Evolutionary conservation across 2,113 vertebrate genomes (phyloP), one percentile per base, ranked within the genome.

Genomic region (Sinosuthora webbiana): DNA sequence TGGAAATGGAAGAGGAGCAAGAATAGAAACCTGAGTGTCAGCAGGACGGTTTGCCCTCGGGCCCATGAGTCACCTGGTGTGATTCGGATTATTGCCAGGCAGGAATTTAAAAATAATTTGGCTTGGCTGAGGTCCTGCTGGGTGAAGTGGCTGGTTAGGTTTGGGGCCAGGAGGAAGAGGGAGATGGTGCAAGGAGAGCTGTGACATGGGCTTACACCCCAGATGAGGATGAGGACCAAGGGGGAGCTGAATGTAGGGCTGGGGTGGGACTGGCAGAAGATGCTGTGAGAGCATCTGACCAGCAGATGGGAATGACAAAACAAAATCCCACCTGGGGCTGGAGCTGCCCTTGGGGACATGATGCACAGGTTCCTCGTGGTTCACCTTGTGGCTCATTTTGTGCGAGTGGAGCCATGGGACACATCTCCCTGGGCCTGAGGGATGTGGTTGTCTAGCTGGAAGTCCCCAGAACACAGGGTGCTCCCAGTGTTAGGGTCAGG

Each of bases 91-190:
- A 88, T 77, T 90, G 83, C 75, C 68, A 93, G 76, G 53, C 56
- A 76, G 92, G 89, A 93, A 81, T 87, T 86, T 57, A 81, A 94
- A 92, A 88, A 78, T 87, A 92, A 92, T 93, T 75, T 82, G 42
- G 27, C 63, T 96, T 90, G 87, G 55, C 85, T 1, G 5, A 77
- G 56, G 50, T 95, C 47, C 63, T 93, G 70, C 59, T 68, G 33
- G 33, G 82, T 77, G 75, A 93, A 85, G 59, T 1, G 4, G 25
- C 77, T 65, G 18, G 53, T 44, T 89, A 30, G n/a, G 20, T 76
- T 73, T 70, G 68, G 42, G 42, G 50, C 41, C 31, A 76, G 84
- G 39, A 69, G 68, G 69, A 78, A 15, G 31, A 33, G 45, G 42
- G 37, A 71, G 84, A 23, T 82, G 65, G 62, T 62, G 31, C 62